Conservation (phyloP, 1,140 invertebrate genomes). For the Piezodorus guildinii region DNA sequence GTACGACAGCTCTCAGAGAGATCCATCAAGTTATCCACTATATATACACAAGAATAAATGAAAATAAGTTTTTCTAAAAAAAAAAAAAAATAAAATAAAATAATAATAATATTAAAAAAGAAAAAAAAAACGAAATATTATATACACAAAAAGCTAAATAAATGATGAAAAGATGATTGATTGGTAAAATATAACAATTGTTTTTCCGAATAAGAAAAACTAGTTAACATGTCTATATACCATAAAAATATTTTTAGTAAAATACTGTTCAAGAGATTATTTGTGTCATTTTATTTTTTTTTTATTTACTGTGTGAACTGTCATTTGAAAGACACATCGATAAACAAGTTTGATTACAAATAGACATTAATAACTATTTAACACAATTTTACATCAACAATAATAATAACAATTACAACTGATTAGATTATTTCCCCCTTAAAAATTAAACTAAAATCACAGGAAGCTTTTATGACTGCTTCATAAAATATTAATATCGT, state of each 20-base stretch:
- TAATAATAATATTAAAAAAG: too few species aligned
- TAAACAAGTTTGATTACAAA: conserved; percentile 8
- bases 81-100: too few species aligned
- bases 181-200: too few species aligned
- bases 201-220: too few species aligned
- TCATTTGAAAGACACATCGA: not conserved
- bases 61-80: not conserved
- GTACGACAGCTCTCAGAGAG: not conserved
- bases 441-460: conserved; percentile 9
- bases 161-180: not conserved
- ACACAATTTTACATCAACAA: conserved; percentile 8
- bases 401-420: conserved; percentile 4
- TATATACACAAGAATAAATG: conserved; percentile 2
- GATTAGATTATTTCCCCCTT: not conserved
- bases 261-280: not conserved
- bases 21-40: conserved; percentile 1
- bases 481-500: conserved; percentile 4
- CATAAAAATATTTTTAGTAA: not conserved
- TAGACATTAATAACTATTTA: not conserved
- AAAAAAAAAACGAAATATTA: too few species aligned
- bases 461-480: not conserved
- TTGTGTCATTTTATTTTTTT: not conserved
- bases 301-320: not conserved
- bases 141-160: conserved; percentile 4
- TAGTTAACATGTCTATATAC: too few species aligned